These are phyloP conservation scores for Mactra quadrangularis DNA, from an alignment of 1,140 invertebrate species.

Conservation along the genomic window DNA sequence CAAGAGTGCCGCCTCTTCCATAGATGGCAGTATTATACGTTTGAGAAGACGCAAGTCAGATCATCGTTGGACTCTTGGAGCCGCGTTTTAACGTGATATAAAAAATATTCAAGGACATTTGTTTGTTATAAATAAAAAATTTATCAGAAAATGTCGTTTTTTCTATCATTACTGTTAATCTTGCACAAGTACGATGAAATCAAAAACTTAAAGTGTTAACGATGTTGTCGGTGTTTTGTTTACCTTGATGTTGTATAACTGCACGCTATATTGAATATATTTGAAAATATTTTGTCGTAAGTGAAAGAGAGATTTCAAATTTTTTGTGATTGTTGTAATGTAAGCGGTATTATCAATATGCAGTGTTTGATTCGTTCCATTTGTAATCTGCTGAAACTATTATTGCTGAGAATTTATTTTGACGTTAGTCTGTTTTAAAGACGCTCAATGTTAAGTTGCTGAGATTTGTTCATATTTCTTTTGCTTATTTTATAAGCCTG, in stretches of 20 bases:
- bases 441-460: too few species aligned
- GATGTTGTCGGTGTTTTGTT: conserved; percentile 20
- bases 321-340: background rate
- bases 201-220: conserved; percentile 18
- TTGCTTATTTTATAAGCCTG: too few species aligned
- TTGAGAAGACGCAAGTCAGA: conserved; percentile 78
- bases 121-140: conserved; percentile 32
- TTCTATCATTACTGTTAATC: conserved; percentile 4
- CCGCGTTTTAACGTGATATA: conserved; percentile 80
- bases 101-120: background rate
- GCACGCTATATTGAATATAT: conserved; percentile 37
- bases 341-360: too few species aligned
- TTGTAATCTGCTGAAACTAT: too few species aligned
- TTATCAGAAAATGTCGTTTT: conserved; percentile 14
- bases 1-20: conserved; percentile 75
- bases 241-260: conserved; percentile 19
- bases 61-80: conserved; percentile 81
- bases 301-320: background rate
- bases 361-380: too few species aligned
- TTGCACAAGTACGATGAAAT: conserved; percentile 31
- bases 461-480: too few species aligned
- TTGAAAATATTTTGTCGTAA: too few species aligned
- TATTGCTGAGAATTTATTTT: too few species aligned
- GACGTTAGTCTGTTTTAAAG: too few species aligned
- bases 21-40: conserved; percentile 79